These are phyloP conservation scores for Melanotaenia trifasciata DNA, from an alignment of 2,797 vertebrate genomes.

Conservation along the genomic window DNA sequence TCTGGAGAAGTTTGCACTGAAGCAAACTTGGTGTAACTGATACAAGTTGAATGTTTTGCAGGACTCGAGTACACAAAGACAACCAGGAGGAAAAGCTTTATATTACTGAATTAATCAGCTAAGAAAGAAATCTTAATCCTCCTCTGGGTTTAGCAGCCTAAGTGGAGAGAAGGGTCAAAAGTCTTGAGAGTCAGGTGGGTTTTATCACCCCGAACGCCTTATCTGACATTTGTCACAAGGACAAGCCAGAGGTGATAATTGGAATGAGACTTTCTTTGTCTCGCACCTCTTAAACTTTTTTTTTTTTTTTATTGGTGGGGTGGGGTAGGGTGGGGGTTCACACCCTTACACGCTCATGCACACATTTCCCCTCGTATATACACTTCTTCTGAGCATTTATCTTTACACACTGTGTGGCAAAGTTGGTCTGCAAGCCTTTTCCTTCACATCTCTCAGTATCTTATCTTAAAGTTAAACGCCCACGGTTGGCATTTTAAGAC, in stretches of 20 bases:
- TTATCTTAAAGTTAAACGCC: constrained; percentile 67
- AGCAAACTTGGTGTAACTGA: background rate
- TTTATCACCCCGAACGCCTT: constrained; percentile 68
- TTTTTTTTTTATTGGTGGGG: background rate
- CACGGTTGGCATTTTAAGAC: constrained; percentile 71
- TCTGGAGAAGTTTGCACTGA: background rate
- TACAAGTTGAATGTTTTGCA: background rate
- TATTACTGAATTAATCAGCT: constrained; percentile 52
- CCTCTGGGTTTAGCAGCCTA: constrained; percentile 35
- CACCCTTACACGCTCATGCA: background rate
- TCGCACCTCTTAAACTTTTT: constrained; percentile 23
- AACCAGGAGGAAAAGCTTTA: constrained; percentile 25
- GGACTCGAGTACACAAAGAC: constrained; percentile 8
- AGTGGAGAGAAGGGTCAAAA: constrained; percentile 58
- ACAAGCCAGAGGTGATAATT: constrained; percentile 63
- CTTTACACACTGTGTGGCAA: constrained; percentile 39
- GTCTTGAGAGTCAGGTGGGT: constrained; percentile 61
- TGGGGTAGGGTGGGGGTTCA: background rate
- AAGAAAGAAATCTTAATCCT: constrained; percentile 40
- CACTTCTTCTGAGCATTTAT: constrained; percentile 54
- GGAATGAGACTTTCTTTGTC: constrained; percentile 56
- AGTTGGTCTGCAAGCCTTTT: constrained; percentile 56
- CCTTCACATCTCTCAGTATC: constrained; percentile 68
- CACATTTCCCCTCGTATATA: constrained; percentile 4
- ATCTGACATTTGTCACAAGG: constrained; percentile 71